A percentile compares a stretch with the other conserved stretches of the same genome.
Evolutionary conservation across 2,113 vertebrate species (phyloP).

Genomic region (Corvus cornix): DNA sequence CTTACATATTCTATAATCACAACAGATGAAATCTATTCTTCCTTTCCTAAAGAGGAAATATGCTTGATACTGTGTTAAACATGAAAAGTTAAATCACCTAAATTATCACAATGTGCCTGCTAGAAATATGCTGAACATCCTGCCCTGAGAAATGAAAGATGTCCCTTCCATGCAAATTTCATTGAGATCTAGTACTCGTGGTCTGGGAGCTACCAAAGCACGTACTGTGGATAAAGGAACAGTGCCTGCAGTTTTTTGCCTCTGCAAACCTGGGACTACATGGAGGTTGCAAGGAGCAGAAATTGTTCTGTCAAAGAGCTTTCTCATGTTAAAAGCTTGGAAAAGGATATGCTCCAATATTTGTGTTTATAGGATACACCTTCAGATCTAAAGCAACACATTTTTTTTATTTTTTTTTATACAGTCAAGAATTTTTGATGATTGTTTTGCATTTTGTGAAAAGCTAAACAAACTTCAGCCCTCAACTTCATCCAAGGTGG

Average conservation of each 20-base stretch:
- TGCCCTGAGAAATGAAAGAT: not conserved
- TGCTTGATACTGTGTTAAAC: not conserved
- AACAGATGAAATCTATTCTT: not conserved
- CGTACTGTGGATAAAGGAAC: not conserved
- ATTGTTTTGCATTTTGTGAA: not conserved
- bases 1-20: not conserved
- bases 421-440: not conserved
- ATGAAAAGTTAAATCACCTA: not conserved
- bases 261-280: not conserved
- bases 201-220: not conserved
- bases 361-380: not conserved
- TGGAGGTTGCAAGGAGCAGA: not conserved
- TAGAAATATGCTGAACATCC: not conserved
- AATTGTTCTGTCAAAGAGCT: not conserved
- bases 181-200: not conserved
- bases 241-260: not conserved
- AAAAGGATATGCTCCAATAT: not conserved
- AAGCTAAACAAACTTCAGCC: not conserved
- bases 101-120: not conserved
- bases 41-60: not conserved
- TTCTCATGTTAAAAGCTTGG: not conserved
- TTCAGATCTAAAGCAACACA: not conserved
- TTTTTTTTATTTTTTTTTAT: not conserved
- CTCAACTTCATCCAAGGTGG: not conserved
- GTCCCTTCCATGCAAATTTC: not conserved